Conservation (phyloP, 2,888 invertebrate genomes). For the Heteromyza rotundicornis region DNA sequence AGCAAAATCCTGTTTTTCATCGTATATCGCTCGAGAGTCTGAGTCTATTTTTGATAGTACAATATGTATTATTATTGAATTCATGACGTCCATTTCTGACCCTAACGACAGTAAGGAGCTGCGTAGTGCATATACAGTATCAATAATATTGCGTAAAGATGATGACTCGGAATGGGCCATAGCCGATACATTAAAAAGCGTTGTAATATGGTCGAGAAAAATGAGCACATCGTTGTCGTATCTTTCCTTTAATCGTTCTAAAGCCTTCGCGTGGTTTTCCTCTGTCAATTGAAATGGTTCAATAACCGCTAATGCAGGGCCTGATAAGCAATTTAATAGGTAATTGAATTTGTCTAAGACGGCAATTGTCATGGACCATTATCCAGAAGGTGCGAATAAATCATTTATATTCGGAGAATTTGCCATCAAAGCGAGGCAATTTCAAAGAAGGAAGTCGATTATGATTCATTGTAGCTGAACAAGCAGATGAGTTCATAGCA, state of each 20-base stretch:
- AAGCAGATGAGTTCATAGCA: too few relatives aligned
- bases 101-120: conserved; percentile 1
- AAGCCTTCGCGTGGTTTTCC: conserved; percentile 8
- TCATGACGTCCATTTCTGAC: conserved; percentile 9
- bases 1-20: neutral
- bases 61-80: conserved; percentile 11
- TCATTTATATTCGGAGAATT: neutral
- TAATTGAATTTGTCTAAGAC: conserved; percentile 9
- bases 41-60: conserved; percentile 1
- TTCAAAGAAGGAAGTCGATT: too few relatives aligned
- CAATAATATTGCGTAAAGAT: neutral
- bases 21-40: neutral
- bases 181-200: neutral
- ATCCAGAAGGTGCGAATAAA: neutral
- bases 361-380: neutral
- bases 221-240: conserved; percentile 18
- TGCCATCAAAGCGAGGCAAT: neutral
- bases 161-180: neutral
- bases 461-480: too few relatives aligned
- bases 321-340: conserved; percentile 15
- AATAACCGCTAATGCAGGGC: conserved; percentile 9
- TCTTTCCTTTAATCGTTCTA: conserved; percentile 2
- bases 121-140: conserved; percentile 2
- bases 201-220: conserved; percentile 12
- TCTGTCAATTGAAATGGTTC: conserved; percentile 9